Percentiles rank a stretch among this genome's conserved stretches.
Evolutionary conservation across 2,797 vertebrate species (phyloP).

Genomic region (Echeneis naucrates): DNA sequence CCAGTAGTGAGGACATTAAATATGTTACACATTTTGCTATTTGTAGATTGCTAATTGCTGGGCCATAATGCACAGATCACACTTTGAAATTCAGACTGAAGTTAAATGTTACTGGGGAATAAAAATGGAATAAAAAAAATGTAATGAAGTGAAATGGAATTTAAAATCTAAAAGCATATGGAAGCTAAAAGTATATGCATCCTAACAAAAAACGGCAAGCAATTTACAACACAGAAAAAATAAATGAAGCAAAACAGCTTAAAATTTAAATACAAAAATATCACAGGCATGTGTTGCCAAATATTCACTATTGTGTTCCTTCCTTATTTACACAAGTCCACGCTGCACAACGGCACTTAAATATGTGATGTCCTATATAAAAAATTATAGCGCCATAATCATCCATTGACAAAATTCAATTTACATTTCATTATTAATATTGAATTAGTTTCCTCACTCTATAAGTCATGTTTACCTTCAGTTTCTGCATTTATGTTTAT

Average conservation of each 20-base stretch:
- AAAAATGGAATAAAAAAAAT: conserved; percentile 16
- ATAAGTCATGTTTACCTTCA: not conserved
- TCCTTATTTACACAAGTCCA: no score
- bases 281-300: not conserved
- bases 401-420: not conserved
- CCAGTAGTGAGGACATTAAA: conserved; percentile 27
- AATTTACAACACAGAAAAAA: not conserved
- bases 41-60: no score
- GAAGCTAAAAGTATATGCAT: conserved; percentile 10
- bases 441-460: not conserved
- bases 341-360: no score
- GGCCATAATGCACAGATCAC: conserved; percentile 9
- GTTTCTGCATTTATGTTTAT: conserved; percentile 4
- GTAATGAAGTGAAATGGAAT: conserved; percentile 3
- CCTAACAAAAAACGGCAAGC: not conserved
- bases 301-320: no score
- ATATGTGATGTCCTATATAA: conserved; percentile 8
- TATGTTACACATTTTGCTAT: conserved; percentile 36
- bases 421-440: not conserved
- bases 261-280: conserved; percentile 3
- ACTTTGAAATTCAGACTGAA: conserved; percentile 10
- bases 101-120: not conserved
- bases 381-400: not conserved
- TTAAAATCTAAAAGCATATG: no score
- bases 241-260: not conserved